These are phyloP conservation scores for Agrochola lychnidis DNA, from an alignment of 2,888 invertebrate genomes.

Conservation along the genomic window DNA sequence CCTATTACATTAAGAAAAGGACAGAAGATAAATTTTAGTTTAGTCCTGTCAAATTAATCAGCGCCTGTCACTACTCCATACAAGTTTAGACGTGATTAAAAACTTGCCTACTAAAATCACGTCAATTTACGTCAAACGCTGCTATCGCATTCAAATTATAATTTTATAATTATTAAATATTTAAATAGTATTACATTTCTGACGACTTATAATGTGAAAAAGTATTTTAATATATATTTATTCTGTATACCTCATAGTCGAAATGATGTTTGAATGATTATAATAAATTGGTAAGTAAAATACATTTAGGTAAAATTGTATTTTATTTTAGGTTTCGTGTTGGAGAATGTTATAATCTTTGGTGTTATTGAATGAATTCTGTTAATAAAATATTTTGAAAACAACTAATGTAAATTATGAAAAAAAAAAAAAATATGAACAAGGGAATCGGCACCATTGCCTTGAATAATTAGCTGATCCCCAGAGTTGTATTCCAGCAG, in stretches of 20 bases:
- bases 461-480: too few relatives aligned
- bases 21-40: too few relatives aligned
- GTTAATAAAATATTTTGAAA: slow-evolving; percentile 91
- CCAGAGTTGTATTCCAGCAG: too few relatives aligned
- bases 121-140: too few relatives aligned
- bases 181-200: slow-evolving; percentile 80
- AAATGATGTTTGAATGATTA: slow-evolving; percentile 90
- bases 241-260: slow-evolving; percentile 90
- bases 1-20: too few relatives aligned
- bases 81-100: too few relatives aligned
- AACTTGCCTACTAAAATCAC: too few relatives aligned
- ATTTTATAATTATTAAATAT: slow-evolving; percentile 74
- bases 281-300: slow-evolving; percentile 90
- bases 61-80: too few relatives aligned
- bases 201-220: slow-evolving; percentile 82
- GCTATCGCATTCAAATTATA: slow-evolving; percentile 81
- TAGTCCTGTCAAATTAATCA: too few relatives aligned
- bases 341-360: slow-evolving; percentile 91
- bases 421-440: too few relatives aligned
- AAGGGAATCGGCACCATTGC: too few relatives aligned
- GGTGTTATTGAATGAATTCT: slow-evolving; percentile 92
- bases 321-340: slow-evolving; percentile 91
- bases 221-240: slow-evolving; percentile 87
- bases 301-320: slow-evolving; percentile 89
- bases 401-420: slow-evolving; percentile 87